Evolutionary conservation across 2,113 vertebrate genomes (phyloP).

Genomic region (Brevimyrus niger): DNA sequence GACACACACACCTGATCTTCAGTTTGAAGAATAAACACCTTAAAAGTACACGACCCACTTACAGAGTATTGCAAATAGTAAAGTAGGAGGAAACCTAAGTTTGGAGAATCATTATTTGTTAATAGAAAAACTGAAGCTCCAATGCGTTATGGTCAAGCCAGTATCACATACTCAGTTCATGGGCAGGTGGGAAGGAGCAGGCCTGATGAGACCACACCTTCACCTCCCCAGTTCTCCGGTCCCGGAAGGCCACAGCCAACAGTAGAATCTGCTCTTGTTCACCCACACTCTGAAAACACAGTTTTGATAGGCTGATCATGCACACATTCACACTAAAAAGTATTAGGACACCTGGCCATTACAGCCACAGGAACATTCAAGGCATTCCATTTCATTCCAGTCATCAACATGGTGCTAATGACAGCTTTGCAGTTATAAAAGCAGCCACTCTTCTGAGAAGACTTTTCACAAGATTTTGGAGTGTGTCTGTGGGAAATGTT

Average conservation of each 20-base stretch:
- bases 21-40: background rate
- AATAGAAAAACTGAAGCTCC: background rate
- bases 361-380: background rate
- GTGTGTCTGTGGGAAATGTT: background rate
- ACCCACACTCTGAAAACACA: slow-evolving; percentile 11
- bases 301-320: background rate
- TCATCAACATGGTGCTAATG: background rate
- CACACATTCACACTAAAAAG: background rate
- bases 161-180: slow-evolving; percentile 12
- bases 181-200: slow-evolving; percentile 13
- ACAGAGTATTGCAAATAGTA: background rate
- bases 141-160: background rate
- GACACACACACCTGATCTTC: background rate
- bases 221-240: background rate
- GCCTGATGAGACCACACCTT: slow-evolving; percentile 7
- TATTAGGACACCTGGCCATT: background rate
- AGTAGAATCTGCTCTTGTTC: background rate
- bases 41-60: background rate
- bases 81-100: background rate
- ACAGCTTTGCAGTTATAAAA: background rate
- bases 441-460: background rate
- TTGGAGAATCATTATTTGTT: background rate
- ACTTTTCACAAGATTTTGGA: background rate
- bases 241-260: slow-evolving; percentile 18
- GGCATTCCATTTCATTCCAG: background rate